Base-by-base conservation (phyloP, 2,888 invertebrate species). In the Chaitophorus viminalis region DNA sequence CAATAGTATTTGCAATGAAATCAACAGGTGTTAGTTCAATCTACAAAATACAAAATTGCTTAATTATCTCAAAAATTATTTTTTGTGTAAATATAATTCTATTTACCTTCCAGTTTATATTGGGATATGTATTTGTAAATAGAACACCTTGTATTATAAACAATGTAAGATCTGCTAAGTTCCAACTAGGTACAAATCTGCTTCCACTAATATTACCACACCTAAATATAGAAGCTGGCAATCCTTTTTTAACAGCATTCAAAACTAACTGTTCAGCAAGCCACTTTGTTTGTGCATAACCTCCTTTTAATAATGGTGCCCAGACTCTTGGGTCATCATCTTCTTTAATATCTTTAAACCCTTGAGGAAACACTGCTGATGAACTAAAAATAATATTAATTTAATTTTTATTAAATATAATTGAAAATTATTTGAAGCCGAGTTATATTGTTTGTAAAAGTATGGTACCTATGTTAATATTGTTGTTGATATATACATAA, bases 211-310 rank as follows among this genome's bases (percentile, higher is more conserved):
- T 89, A 84, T 90, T 90, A 31, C 90, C 90, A 89, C 90, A 90
- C 83, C 90, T 90, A 78, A 74, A 89, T 89, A 89, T 85, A 46
- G 77, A 81, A 68, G 89, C 88, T 25, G 90, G 90, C 29, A 90
- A 89, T 25, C 90, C 90, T 65, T 87, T 89, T 39, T 87, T 82
- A 46, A 88, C 75, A 31, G 90, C 90, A 68, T 86, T 52, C 25
- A 90, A 78, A 21, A 90, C 89, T 29, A 90, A 89, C 36, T 90
- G 90, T 82, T 90, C 90, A 8, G 90, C 89, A 8, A 90, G 88
- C 90, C 90, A 90, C 76, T 90, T 90, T n/a, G 90, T 90, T 89
- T 90, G 90, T 4, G 89, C 89, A 75, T 90, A 90, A n/a, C 90
- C 90, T 74, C 75, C 89, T 70, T 88, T 82, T 68, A 90, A 88